Evolutionary conservation across 1,140 invertebrate genomes (phyloP), one percentile per base, ranked within the genome.

Genomic region (Aphaenogaster rudis): DNA sequence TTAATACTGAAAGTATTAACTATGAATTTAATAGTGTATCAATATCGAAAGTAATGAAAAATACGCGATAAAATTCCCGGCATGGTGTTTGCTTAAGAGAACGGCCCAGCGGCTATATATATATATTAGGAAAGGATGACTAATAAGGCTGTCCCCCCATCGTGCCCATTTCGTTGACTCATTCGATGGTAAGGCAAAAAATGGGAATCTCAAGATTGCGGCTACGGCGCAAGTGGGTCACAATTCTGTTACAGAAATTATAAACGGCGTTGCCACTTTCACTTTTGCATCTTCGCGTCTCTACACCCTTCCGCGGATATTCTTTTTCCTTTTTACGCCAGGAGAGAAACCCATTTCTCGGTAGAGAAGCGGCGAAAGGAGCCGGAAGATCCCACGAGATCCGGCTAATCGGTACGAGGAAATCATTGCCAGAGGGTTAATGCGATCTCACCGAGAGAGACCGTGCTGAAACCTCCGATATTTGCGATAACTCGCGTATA

Each of bases 221-320:
- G 21, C 21, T 54, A 42, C 36, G 54, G 54, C 61, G 48, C 71
- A 86, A 86, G 42, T 45, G 11, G 86, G 50, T 57, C 48, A 28
- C 52, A 21, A 72, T 81, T 86, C 59, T 64, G 50, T 59, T 69
- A 45, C 42, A 74, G 69, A 50, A 82, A 64, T 82, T 39, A 74
- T 52, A 52, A 85, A 78, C n/a, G 36, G 36, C 33, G 15, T 71
- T 54, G 52, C 15, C 63, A 79, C 88, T 90, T 90, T 88, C 88
- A 86, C 88, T 88, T 89, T 76, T 69, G n/a, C 39, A 52, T 57
- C 52, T 66, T 69, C 69, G 15, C 17, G 13, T 59, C 39, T 77
- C 86, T 59, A 28, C 64, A 57, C 8, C 33, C 17, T 71, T 81
- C 36, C 48, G n/a, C 42, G 57, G 17, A 21, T 74, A 66, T 72